A percentile compares a stretch with the other conserved stretches of the same genome.
These are phyloP conservation scores for Ormyrus rosae DNA, from an alignment of 2,888 invertebrate genomes.

Conservation along the genomic window DNA sequence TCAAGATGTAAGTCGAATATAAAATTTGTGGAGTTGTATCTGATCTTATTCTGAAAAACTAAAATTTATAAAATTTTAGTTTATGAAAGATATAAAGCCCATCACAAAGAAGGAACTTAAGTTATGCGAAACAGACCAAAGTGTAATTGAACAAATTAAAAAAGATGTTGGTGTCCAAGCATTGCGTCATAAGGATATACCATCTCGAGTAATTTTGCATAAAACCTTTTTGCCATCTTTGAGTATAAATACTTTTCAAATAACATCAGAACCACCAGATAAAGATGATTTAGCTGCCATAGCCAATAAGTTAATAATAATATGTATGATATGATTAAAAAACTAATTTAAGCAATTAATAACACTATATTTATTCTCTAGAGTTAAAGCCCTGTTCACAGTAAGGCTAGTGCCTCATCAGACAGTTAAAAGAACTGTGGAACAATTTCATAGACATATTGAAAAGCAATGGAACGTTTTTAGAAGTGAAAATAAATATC, in stretches of 20 bases:
- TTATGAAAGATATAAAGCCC: constrained; percentile 56
- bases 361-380: constrained; percentile 41
- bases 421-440: constrained; percentile 51
- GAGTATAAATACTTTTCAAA: constrained; percentile 60
- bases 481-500: constrained; percentile 59
- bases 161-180: constrained; percentile 55
- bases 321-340: background rate
- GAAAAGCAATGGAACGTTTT: constrained; percentile 56
- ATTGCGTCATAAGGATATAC: constrained; percentile 60
- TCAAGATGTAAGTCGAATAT: constrained; percentile 52
- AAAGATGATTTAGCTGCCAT: constrained; percentile 49
- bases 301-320: constrained; percentile 52
- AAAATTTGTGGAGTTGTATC: background rate
- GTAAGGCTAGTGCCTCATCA: constrained; percentile 62
- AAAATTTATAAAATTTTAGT: constrained; percentile 50
- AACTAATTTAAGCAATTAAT: background rate
- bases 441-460: constrained; percentile 59
- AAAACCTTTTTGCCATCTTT: constrained; percentile 61
- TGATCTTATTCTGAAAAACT: background rate
- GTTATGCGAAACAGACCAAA: constrained; percentile 50
- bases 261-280: constrained; percentile 48
- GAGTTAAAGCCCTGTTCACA: constrained; percentile 60
- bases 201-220: constrained; percentile 60
- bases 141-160: constrained; percentile 57
- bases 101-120: constrained; percentile 56